These are phyloP conservation scores for Chloroclysta siterata DNA, from an alignment of 2,888 invertebrate species.

Conservation along the genomic window DNA sequence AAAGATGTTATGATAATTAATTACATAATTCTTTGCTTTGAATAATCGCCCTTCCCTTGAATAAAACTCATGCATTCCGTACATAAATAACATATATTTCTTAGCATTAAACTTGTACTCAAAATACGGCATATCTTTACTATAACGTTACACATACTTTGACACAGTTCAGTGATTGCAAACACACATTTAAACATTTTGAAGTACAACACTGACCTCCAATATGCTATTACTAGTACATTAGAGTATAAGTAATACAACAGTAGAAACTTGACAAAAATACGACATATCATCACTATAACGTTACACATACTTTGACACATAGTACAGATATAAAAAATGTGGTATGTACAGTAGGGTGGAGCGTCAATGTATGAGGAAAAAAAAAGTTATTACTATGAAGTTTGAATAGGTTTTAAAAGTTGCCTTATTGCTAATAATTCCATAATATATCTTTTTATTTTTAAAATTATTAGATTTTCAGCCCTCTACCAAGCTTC, in stretches of 20 bases:
- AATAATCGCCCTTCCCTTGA: slow-evolving; percentile 60
- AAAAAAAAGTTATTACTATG: too few relatives aligned
- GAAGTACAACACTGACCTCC: not conserved
- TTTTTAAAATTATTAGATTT: too few relatives aligned
- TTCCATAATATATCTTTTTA: too few relatives aligned
- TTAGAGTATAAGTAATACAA: slow-evolving; percentile 1
- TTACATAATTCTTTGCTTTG: slow-evolving; percentile 81
- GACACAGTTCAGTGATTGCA: slow-evolving; percentile 40
- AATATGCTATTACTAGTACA: too few relatives aligned
- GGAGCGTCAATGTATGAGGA: too few relatives aligned
- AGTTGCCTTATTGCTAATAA: too few relatives aligned
- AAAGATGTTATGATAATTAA: slow-evolving; percentile 85
- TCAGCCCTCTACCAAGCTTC: too few relatives aligned
- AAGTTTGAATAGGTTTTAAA: too few relatives aligned
- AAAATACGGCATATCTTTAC: slow-evolving; percentile 49
- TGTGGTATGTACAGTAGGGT: too few relatives aligned
- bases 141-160: slow-evolving; percentile 51
- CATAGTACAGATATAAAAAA: too few relatives aligned
- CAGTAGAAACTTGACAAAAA: slow-evolving; percentile 6
- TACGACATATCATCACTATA: too few relatives aligned
- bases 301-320: too few relatives aligned
- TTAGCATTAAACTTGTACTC: slow-evolving; percentile 50
- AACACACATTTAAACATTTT: slow-evolving; percentile 27
- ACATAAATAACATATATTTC: slow-evolving; percentile 58
- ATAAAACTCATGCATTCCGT: slow-evolving; percentile 33